Evolutionary conservation across 1,140 invertebrate genomes (phyloP), one percentile per base, ranked within the genome.

Genomic region (Heliconius congener): DNA sequence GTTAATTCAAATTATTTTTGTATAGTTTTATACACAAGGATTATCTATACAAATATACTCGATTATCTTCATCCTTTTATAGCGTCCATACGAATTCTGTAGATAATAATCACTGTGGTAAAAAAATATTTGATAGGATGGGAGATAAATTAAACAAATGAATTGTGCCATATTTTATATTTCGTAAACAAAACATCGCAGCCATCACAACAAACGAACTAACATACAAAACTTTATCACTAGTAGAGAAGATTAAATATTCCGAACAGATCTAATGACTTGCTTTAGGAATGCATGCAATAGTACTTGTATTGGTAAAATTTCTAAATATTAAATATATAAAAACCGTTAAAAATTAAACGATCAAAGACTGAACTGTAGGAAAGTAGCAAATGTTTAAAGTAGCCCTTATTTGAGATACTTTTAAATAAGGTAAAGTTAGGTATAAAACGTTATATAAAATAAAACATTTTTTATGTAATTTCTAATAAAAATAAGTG

Each of bases 121-220:
- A 23, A 57, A 57, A 42, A 23, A 30, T 71, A 18, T 76, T 50
- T 70, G n/a, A 83, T 34, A 52, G 27, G 5, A 57, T 39, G 55
- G 57, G 13, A 55, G 34, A 16, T 60, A 74, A 81, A 83, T 75
- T 71, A 85, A 87, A 85, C 42, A 77, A 82, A 71, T 34, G 77
- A 42, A 27, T 83, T 87, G 90, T 91, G 90, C 89, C 87, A 89
- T 90, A 89, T 86, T 78, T 89, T 91, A 86, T 89, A 88, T 87
- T 89, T 88, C 82, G 82, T 84, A 86, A 92, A 90, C 86, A 90
- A 91, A 87, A 90, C 84, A 87, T 88, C 34, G 86, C 88, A 81
- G 77, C 79, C 82, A 84, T 87, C 85, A 85, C 84, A 90, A 85
- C 76, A 83, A 74, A 72, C 75, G 11, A 73, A 57, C 55, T 57